These are phyloP conservation scores for Anomalospiza imberbis DNA, from an alignment of 2,797 vertebrate species.

Conservation along the genomic window DNA sequence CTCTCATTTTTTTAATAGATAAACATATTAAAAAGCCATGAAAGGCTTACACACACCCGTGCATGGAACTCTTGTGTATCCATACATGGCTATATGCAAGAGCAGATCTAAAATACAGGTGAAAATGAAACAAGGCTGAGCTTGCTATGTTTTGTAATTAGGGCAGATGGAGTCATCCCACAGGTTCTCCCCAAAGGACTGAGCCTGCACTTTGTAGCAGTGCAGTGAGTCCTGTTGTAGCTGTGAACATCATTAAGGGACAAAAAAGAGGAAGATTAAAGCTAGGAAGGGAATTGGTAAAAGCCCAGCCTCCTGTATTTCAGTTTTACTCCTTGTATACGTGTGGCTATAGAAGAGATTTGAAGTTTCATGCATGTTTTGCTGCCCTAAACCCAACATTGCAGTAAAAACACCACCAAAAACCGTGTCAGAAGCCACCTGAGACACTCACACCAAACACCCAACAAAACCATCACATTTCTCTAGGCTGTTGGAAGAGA, in stretches of 20 bases:
- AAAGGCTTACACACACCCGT: neutral
- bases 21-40: neutral
- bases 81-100: neutral
- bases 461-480: neutral
- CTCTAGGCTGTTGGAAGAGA: neutral
- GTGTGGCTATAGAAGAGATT: neutral
- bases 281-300: neutral
- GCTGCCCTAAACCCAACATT: neutral
- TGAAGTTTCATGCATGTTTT: rapidly evolving
- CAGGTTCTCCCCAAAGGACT: neutral
- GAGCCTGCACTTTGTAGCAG: neutral
- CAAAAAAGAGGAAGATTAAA: neutral
- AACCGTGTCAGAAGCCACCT: neutral
- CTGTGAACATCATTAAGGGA: neutral
- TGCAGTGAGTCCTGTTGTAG: neutral
- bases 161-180: neutral
- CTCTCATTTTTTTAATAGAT: neutral
- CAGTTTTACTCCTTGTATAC: neutral
- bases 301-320: neutral
- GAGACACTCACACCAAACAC: neutral
- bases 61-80: neutral
- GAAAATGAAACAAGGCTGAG: neutral
- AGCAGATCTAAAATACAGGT: neutral
- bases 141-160: neutral
- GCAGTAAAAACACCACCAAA: neutral